Base-by-base conservation (phyloP, 2,113 vertebrate species). In the Catharus bicknelli region DNA sequence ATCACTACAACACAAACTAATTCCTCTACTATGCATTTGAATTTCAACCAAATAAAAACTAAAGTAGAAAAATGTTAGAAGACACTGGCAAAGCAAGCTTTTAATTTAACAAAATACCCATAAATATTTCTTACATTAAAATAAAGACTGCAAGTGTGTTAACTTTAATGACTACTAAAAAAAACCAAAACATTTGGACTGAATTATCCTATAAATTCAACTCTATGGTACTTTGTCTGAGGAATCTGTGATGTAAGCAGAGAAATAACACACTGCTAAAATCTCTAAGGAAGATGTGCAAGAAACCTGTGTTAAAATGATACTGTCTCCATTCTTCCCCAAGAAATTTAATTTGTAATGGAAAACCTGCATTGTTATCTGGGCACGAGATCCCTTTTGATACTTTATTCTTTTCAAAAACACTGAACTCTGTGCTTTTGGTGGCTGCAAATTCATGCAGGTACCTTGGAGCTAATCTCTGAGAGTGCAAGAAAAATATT, bases 21-120 rank as follows among this genome's bases (percentile, higher is more conserved):
- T 16, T 5, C 5, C 2, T 36, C 9, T 38, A 17, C 16, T 50
- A 30, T 0, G 2, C 13, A 57, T 2, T 11, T 43, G 2, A 63
- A 86, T 48, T 40, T 8, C 12, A 48, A 51, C 22, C 73, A 62
- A 53, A 70, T 16, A 47, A 40, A 89, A 67, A 32, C 4, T 23
- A 9, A 66, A 83, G 20, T 12, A 73, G 26, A 64, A 91, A 88
- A 53, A 9, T 26, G 4, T 73, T 77, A 32, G 16, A 80, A 59
- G 21, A 74, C 5, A 32, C 10, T 36, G 7, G 45, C 29, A 80
- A 80, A 61, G 30, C 36, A 45, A 45, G 8, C 21, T 72, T 75
- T 64, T 58, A 62, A 83, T 73, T 77, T 32, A 72, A 68, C 11
- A 67, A 57, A 87, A 73, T 27, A 45, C 4, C 5, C 5, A 58